A percentile compares a stretch with the other conserved stretches of the same genome.
These are phyloP conservation scores for Pica pica DNA, from an alignment of 2,113 vertebrate species.

Conservation along the genomic window DNA sequence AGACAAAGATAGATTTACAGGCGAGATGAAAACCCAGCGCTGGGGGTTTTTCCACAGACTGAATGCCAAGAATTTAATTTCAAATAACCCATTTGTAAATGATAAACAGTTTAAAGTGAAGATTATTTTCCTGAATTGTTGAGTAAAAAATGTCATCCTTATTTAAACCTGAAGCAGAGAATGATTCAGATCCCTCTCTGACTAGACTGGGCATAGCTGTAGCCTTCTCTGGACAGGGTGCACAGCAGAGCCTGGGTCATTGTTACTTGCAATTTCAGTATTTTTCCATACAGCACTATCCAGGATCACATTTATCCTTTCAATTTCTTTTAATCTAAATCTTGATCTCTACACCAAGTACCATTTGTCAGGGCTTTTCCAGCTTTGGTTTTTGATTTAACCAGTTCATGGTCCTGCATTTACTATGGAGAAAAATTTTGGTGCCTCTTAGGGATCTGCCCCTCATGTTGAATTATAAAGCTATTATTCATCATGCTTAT, in stretches of 20 bases:
- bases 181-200: background rate
- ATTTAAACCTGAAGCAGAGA: background rate
- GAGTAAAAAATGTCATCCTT: background rate
- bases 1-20: constrained; percentile 3
- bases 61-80: background rate
- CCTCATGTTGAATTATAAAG: background rate
- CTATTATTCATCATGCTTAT: background rate
- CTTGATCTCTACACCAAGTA: background rate
- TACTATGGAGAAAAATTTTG: background rate
- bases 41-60: background rate
- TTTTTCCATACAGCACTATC: background rate
- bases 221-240: background rate
- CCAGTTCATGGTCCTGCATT: background rate
- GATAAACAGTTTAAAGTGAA: background rate
- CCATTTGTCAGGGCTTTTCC: background rate
- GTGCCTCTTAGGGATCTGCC: background rate
- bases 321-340: background rate
- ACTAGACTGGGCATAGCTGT: background rate
- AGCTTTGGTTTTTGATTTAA: background rate
- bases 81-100: background rate
- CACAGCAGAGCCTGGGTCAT: background rate
- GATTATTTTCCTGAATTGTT: background rate
- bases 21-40: background rate
- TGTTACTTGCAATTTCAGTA: background rate
- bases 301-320: background rate